Base-by-base conservation (phyloP, 2,113 vertebrate genomes). In the Catharus bicknelli region DNA sequence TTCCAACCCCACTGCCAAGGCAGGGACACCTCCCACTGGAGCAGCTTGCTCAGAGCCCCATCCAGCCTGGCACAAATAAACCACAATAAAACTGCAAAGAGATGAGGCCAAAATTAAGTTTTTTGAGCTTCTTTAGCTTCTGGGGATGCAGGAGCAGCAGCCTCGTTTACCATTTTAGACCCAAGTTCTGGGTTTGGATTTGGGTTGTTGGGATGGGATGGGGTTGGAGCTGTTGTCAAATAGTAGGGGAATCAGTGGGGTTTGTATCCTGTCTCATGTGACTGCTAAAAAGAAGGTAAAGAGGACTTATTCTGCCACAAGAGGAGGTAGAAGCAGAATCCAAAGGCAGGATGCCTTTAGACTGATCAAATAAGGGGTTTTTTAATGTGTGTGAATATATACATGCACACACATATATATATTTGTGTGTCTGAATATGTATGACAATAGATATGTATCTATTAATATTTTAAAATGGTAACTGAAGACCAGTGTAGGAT, bases 161-260 rank as follows among this genome's bases (percentile, higher is more conserved):
- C 59, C 2, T 1, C 16, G 7, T 0, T 1, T 23, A 30, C 9
- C 6, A 7, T 54, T 91, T 26, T 51, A n/a, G 40, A 59, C 3
- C 20, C 21, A 43, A 51, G 5, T 36, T 27, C 18, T 87, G 62
- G 30, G 8, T 67, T 91, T 75, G 55, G 43, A 62, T 62, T 75
- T 67, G 34, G 9, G 16, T 47, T n/a, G 30, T 40, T 73, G 54
- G 38, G 51, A 21, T 18, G 29, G 40, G 57, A 18, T 67, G 5
- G 8, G 16, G 3, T 43, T 38, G 38, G 53, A 59, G 32, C 19
- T 53, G 5, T 32, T 79, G 27, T 18, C 4, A 3, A 55, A 21
- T 3, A 77, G 63, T 3, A 78, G 70, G 58, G 27, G 61, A 64
- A 70, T 59, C 26, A 59, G 9, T 16, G n/a, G 17, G 55, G 22